A percentile compares a stretch with the other conserved stretches of the same genome.
Evolutionary conservation across 92 coral and sea anemone species (phyloP).

Genomic region (Epizoanthus stellaris): DNA sequence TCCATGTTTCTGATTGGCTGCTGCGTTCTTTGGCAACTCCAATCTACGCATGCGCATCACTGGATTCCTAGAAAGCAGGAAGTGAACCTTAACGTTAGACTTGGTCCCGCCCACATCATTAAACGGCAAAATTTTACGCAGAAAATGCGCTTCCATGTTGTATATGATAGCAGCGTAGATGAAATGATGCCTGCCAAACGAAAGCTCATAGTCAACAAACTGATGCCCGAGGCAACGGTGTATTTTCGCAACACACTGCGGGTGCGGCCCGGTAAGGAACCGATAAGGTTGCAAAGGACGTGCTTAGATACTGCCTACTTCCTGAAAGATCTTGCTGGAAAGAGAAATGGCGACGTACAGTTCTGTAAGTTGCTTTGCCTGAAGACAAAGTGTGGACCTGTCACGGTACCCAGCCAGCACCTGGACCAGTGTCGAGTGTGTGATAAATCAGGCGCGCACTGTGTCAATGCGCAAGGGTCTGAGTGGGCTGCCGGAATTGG

Average conservation of each 20-base stretch:
- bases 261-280: slow-evolving; percentile 72
- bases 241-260: slow-evolving; percentile 89
- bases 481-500: slow-evolving; percentile 79
- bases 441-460: slow-evolving; percentile 73
- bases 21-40: slow-evolving; percentile 31
- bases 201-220: slow-evolving; percentile 70
- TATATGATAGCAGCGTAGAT: slow-evolving; percentile 83
- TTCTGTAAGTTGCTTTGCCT: slow-evolving; percentile 91
- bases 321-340: slow-evolving; percentile 75
- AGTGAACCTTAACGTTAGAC: slow-evolving; percentile 89
- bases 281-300: slow-evolving; percentile 89
- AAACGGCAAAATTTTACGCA: slow-evolving; percentile 74
- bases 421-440: slow-evolving; percentile 94
- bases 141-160: slow-evolving; percentile 92
- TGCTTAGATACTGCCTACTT: slow-evolving; percentile 92
- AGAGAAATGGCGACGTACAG: slow-evolving; percentile 73
- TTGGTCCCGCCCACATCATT: slow-evolving; percentile 71
- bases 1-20: slow-evolving; percentile 29
- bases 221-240: slow-evolving; percentile 91
- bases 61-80: slow-evolving; percentile 94
- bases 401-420: slow-evolving; percentile 79
- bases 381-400: slow-evolving; percentile 95
- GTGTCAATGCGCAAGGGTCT: slow-evolving; percentile 70
- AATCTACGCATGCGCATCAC: slow-evolving; percentile 74
- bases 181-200: slow-evolving; percentile 58